Evolutionary conservation across 2,797 vertebrate genomes (phyloP).

Genomic region (Sarcophilus harrisii): DNA sequence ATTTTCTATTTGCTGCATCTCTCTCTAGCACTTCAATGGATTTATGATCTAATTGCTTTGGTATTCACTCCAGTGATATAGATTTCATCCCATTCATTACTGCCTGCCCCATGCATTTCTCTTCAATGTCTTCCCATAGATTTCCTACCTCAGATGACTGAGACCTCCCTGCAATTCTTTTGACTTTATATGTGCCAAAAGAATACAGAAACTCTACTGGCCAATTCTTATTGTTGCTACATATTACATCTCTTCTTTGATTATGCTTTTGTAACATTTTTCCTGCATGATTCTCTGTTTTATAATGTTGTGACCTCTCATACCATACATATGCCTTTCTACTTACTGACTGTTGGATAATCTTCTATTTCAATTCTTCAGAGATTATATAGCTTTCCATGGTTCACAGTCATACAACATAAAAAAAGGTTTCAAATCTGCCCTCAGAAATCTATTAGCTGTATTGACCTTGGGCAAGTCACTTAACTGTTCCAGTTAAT

Average conservation of each 20-base stretch:
- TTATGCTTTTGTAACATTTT: not conserved
- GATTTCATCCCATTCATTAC: not conserved
- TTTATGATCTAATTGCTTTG: too few species aligned
- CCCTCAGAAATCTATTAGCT: not conserved
- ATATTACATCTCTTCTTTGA: not conserved
- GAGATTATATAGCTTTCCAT: not conserved
- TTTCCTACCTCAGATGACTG: not conserved
- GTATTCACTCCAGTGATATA: not conserved
- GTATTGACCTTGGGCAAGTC: not conserved
- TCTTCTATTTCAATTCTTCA: not conserved
- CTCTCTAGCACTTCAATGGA: not conserved
- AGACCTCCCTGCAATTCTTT: not conserved
- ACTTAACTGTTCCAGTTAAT: not conserved
- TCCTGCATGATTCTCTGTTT: not conserved
- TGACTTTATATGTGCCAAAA: not conserved
- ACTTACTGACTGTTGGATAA: not conserved
- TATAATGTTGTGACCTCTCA: not conserved
- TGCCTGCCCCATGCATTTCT: not conserved
- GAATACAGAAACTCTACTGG: not conserved
- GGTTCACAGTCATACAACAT: not conserved
- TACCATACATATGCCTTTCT: not conserved
- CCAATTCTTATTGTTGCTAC: not conserved
- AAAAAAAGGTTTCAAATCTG: not conserved
- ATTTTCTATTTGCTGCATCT: not conserved
- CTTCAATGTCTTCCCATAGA: not conserved